These are phyloP conservation scores for Hyles euphorbiae DNA, from an alignment of 1,140 invertebrate species.

Conservation along the genomic window DNA sequence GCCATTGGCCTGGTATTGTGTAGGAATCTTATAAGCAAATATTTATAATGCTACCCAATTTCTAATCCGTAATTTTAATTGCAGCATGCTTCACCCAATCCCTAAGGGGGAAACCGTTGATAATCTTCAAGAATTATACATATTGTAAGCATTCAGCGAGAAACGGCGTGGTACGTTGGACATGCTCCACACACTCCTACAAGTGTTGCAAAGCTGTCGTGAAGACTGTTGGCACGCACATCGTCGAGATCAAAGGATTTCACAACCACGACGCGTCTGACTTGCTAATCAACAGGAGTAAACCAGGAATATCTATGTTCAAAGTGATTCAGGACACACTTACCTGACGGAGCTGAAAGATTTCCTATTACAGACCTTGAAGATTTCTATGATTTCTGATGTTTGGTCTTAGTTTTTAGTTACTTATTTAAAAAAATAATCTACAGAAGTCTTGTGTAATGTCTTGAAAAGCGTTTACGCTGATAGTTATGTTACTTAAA, in stretches of 20 bases:
- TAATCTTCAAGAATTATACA: conserved; percentile 52
- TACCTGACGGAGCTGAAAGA: too few species aligned
- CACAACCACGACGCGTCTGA: conserved; percentile 60
- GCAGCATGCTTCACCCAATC: conserved; percentile 46
- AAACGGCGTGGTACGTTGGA: conserved; percentile 51
- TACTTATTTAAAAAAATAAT: too few species aligned
- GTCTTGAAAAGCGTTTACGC: too few species aligned
- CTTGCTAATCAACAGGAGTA: conserved; percentile 42
- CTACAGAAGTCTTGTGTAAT: too few species aligned
- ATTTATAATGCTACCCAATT: too few species aligned
- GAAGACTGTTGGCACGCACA: conserved; percentile 43
- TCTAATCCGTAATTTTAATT: conserved; percentile 3
- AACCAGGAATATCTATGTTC: conserved; percentile 8
- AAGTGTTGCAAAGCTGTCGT: conserved; percentile 61
- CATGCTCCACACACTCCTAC: conserved; percentile 60
- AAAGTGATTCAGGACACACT: not conserved
- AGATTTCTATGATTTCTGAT: too few species aligned
- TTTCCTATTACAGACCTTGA: too few species aligned
- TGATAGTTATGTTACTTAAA: too few species aligned
- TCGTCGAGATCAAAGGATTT: conserved; percentile 48
- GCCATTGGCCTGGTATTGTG: too few species aligned
- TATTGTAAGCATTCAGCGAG: conserved; percentile 53
- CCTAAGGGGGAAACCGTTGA: conserved; percentile 54
- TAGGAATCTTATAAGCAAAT: too few species aligned
- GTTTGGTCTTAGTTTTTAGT: too few species aligned